Evolutionary conservation across 2,888 invertebrate genomes (phyloP).

Genomic region (Eumacrocentrus americanus): DNA sequence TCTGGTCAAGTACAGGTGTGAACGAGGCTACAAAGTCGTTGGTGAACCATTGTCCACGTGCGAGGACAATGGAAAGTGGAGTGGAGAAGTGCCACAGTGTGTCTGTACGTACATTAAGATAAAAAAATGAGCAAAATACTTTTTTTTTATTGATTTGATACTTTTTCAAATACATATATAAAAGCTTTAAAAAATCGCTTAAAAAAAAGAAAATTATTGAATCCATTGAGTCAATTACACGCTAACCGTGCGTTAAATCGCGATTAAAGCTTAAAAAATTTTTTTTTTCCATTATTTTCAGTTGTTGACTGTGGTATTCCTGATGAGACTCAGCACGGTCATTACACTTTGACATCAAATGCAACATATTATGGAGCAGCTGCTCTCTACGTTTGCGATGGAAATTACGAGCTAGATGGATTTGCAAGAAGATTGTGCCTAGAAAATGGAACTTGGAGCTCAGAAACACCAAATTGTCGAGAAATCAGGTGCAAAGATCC

Average conservation of each 20-base stretch:
- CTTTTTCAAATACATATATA: background rate
- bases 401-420: conserved; percentile 81
- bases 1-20: conserved; percentile 86
- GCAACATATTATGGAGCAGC: conserved; percentile 88
- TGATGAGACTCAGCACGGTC: conserved; percentile 73
- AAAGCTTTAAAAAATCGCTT: background rate
- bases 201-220: no score
- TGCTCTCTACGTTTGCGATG: conserved; percentile 82
- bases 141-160: background rate
- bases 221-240: no score
- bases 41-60: conserved; percentile 86
- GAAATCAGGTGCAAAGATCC: conserved; percentile 83
- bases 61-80: conserved; percentile 86
- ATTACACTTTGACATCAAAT: conserved; percentile 81
- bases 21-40: conserved; percentile 85
- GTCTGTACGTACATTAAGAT: conserved; percentile 73
- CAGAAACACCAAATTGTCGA: conserved; percentile 78
- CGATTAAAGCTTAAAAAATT: no score
- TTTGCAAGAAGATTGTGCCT: conserved; percentile 82
- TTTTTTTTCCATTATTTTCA: conserved; percentile 59
- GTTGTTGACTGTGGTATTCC: conserved; percentile 88
- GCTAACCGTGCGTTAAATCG: no score
- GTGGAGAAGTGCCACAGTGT: conserved; percentile 81
- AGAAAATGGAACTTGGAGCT: conserved; percentile 91
- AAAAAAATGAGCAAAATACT: no score